phyloP scores from a whole-genome alignment of 30 jellyfish, hydroid and myxozoan species.

The Hydra vulgaris region DNA sequence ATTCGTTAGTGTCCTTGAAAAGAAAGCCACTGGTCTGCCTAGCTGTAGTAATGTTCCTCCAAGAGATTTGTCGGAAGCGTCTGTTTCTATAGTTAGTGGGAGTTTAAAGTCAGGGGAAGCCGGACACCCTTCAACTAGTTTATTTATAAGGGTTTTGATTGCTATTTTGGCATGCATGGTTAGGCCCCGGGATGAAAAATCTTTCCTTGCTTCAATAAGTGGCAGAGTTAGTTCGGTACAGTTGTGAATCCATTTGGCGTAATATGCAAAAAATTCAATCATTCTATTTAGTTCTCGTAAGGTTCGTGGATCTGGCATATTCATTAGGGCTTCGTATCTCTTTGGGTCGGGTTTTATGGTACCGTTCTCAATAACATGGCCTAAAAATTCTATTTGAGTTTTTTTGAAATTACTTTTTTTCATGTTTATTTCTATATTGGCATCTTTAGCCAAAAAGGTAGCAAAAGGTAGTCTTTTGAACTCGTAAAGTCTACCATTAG shows the following conservation, averaged over 20 bases:
- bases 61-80: no score
- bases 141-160: no score
- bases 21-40: no score
- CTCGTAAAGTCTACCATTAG: constrained; percentile 31
- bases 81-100: no score
- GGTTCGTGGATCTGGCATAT: constrained; percentile 30
- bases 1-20: no score
- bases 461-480: constrained; percentile 49
- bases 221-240: no score
- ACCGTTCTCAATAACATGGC: constrained; percentile 8
- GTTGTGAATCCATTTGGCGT: constrained; percentile 13
- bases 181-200: no score
- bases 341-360: constrained; percentile 29
- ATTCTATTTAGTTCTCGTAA: constrained; percentile 7
- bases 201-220: no score
- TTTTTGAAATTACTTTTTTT: neutral
- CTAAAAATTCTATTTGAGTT: neutral
- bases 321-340: constrained; percentile 31
- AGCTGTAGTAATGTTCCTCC: no score
- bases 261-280: constrained; percentile 37
- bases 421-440: neutral
- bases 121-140: no score
- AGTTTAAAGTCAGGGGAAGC: no score
- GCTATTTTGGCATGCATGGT: no score
- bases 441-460: constrained; percentile 15